Evolutionary conservation across 1,140 invertebrate genomes (phyloP).

Genomic region (Calycopis cecrops): DNA sequence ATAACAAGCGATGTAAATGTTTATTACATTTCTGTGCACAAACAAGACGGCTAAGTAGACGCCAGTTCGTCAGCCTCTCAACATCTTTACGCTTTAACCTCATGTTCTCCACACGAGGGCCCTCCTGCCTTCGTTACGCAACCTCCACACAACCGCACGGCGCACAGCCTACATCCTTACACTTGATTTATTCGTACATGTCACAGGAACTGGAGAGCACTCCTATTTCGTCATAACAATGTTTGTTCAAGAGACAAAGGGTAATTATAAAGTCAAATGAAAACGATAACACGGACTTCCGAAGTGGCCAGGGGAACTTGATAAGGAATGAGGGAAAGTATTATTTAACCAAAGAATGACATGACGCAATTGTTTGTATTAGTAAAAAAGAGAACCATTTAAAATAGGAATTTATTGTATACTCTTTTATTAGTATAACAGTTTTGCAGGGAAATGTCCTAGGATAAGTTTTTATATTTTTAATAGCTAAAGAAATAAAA

Average conservation of each 20-base stretch:
- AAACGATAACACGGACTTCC: too few species aligned
- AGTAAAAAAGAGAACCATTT: too few species aligned
- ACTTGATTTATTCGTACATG: slow-evolving; percentile 9
- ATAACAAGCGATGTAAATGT: too few species aligned
- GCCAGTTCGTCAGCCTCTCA: neutral
- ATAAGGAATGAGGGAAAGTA: too few species aligned
- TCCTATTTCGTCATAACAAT: slow-evolving; percentile 6
- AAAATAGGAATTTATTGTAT: too few species aligned
- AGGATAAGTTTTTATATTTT: too few species aligned
- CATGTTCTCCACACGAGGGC: neutral
- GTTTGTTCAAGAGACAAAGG: neutral
- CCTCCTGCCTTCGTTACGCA: slow-evolving; percentile 1
- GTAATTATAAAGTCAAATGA: slow-evolving; percentile 10
- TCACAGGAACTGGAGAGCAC: slow-evolving; percentile 2
- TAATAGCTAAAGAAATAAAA: too few species aligned
- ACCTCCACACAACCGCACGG: neutral
- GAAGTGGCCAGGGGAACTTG: too few species aligned
- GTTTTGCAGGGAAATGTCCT: too few species aligned
- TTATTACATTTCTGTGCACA: neutral
- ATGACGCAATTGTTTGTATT: too few species aligned
- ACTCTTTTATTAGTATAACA: too few species aligned
- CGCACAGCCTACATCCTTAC: neutral
- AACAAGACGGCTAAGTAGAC: slow-evolving; percentile 3
- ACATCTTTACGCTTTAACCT: slow-evolving; percentile 2
- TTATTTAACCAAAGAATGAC: too few species aligned